phyloP scores from a whole-genome alignment of 1,140 invertebrate species.

The Tetraneura akinire region DNA sequence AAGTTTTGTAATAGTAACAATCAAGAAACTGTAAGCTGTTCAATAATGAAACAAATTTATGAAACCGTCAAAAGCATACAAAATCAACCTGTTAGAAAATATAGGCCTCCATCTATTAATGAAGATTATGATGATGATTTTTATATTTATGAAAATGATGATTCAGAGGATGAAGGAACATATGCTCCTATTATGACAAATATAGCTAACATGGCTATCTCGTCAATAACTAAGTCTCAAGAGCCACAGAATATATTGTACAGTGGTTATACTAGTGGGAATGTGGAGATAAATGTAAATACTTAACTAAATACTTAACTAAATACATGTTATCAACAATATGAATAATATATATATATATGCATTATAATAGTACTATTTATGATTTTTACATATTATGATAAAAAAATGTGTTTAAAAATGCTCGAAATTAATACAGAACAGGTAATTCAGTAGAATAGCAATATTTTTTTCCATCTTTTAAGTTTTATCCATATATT shows the following conservation, averaged over 20 bases:
- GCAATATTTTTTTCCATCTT: too few relatives aligned
- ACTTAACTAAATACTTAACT: slow-evolving; percentile 6
- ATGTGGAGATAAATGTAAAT: slow-evolving; percentile 56
- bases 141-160: background rate
- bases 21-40: slow-evolving; percentile 29
- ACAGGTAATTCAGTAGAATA: too few relatives aligned
- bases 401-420: too few relatives aligned
- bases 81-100: slow-evolving; percentile 9
- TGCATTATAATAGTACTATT: too few relatives aligned
- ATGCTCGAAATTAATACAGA: too few relatives aligned
- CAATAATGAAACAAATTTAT: slow-evolving; percentile 45
- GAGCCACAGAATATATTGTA: slow-evolving; percentile 56
- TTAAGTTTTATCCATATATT: too few relatives aligned
- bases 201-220: background rate
- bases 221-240: background rate
- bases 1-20: slow-evolving; percentile 60
- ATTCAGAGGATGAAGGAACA: slow-evolving; percentile 38
- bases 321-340: too few relatives aligned
- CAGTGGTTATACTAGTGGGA: slow-evolving; percentile 55
- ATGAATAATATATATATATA: too few relatives aligned
- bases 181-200: background rate
- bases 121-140: slow-evolving; percentile 7
- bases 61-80: background rate
- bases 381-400: too few relatives aligned
- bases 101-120: background rate